Base-by-base conservation (phyloP, 2,888 invertebrate genomes). In the Serrognathus titanus region DNA sequence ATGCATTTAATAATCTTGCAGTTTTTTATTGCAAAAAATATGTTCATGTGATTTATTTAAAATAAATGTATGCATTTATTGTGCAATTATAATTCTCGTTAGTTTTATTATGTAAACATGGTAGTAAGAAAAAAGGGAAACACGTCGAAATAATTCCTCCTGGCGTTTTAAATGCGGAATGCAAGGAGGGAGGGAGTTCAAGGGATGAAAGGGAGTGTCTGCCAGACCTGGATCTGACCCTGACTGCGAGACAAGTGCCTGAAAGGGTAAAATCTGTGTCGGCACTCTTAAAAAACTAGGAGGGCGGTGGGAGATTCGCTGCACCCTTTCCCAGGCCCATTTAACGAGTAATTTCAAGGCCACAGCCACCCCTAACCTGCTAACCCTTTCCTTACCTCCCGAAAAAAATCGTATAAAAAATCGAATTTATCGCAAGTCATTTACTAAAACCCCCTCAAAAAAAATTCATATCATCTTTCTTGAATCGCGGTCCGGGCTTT, bases 231-330 rank as follows among this genome's bases (percentile, higher is more conserved):
- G 51, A 58, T 68, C 68, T 70, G 70, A 71, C 69, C 70, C 70
- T 70, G 70, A 66, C 71, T 68, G 66, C 68, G 70, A 71, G 71
- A 73, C 73, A 73, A 73, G 73, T 73, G 73, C 63, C 64, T 67
- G 62, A 69, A 72, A 70, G 71, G 72, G 71, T 71, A 60, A 71
- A 71, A 71, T 70, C 66, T 67, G 68, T 70, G 69, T 63, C 68
- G 69, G 65, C 62, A 51, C 59, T 52, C 51, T 61, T 63, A 46
- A 50, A 47, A 49, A 43, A 39, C 40, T 36, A 16, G 10, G 20
- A 36, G 51, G 51, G 57, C 46, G 49, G 41, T 38, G 49, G 53
- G 59, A 64, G 66, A 68, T 68, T 69, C 63, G 69, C 66, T 55
- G 66, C 59, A 63, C 64, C 63, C 64, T 63, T 64, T 63, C 63